Base-by-base conservation (phyloP, 2,888 invertebrate species). In the Tortricodes alternella region DNA sequence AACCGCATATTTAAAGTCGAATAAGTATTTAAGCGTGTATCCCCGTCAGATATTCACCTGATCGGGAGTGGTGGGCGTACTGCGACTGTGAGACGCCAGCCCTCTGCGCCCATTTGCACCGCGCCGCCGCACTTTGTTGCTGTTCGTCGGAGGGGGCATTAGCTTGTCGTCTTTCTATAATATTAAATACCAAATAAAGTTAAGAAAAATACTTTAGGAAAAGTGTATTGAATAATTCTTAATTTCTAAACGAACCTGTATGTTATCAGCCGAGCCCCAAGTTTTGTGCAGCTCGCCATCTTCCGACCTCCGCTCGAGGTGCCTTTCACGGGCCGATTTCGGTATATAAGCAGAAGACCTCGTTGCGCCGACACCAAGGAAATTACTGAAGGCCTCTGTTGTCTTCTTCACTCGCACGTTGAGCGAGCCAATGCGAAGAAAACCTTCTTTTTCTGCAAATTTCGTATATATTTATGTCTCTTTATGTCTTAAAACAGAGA, bases 381-480 rank as follows among this genome's bases (percentile, higher is more conserved):
- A 96, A 80, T 96, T 95, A 88, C 96, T 97, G 89, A 97, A 96
- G 15, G 97, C 97, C 81, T 97, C 97, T 56, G 97, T 97, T 43
- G 97, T 97, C 86, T 96, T 96, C 91, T 97, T 97, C 71, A 97
- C 97, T 76, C 97, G 93, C 43, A 97, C 97, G 89, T 97, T 97
- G 81, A 97, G 89, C 15, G 97, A 97, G 71, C 97, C 97, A 89
- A 97, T 97, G 76, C 97, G 94, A 65, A 97, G 94, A 87, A 97
- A 97, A 68, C 96, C 95, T 84, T 97, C 97, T 92, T 96, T 96
- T 90, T 97, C 96, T 95, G 91, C 46, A 89, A 5, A 2, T 5
- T 11, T 29, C 5, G 29, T 29, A n/a, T n/a, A 5, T 29, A 29
- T 9, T 11, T 5, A 9, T 11, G 29, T n/a, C 11, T 4, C 29